Evolutionary conservation across 2,888 invertebrate genomes (phyloP).

Genomic region (Tipula helvola): DNA sequence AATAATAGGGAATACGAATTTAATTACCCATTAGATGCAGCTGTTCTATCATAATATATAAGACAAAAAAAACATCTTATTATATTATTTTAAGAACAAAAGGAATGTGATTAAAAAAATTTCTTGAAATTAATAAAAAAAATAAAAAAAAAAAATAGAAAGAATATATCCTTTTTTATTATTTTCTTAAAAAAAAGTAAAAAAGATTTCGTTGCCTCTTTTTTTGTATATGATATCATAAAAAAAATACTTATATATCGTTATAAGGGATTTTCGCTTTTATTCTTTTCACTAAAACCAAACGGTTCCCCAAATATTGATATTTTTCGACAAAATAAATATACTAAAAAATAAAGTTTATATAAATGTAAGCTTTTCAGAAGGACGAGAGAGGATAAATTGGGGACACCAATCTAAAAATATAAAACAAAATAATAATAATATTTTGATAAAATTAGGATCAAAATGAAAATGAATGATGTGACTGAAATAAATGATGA

Average conservation of each 20-base stretch:
- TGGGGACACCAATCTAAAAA: not conserved
- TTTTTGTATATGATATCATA: not conserved
- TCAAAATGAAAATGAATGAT: conserved; percentile 7
- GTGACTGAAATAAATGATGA: conserved; percentile 5
- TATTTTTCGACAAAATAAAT: not conserved
- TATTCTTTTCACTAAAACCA: not conserved
- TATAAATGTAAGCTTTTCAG: not conserved
- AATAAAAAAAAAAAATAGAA: not conserved
- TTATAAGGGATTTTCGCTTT: not conserved
- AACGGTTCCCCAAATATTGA: not conserved
- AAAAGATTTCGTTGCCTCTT: not conserved
- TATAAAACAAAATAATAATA: not conserved
- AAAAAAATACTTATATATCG: not conserved
- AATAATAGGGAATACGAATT: conserved; percentile 11
- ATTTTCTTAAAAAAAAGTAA: not conserved
- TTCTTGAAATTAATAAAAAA: conserved; percentile 6
- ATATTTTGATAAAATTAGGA: conserved; percentile 4
- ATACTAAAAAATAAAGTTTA: not conserved
- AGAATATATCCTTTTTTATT: not conserved
- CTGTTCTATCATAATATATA: conserved; percentile 9
- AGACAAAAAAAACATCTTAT: not conserved
- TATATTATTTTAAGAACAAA: conserved; percentile 8
- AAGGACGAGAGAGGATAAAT: not conserved
- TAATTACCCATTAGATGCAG: conserved; percentile 11
- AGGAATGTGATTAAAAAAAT: conserved; percentile 9